Conservation (phyloP, 1,140 invertebrate species). For the Papilio xuthus region DNA sequence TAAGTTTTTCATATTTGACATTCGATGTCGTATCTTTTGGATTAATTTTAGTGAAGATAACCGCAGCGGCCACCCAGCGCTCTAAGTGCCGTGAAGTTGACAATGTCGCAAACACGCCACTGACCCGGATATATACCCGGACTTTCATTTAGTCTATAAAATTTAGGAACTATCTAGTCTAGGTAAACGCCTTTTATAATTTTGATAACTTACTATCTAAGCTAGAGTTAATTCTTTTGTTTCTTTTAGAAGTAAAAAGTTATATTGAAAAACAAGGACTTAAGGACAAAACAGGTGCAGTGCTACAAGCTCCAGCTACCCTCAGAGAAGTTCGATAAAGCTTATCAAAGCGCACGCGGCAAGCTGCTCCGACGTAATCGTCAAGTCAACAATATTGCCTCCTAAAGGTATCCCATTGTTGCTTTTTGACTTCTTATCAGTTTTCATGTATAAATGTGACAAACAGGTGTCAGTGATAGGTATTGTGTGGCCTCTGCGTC, state of each 20-base stretch:
- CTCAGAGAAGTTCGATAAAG: neutral
- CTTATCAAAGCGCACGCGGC: neutral
- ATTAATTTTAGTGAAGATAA: neutral
- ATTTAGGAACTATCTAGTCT: neutral
- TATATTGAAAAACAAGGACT: neutral
- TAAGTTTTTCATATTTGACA: neutral
- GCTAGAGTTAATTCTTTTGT: no score
- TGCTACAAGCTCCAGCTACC: neutral
- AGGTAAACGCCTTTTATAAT: neutral
- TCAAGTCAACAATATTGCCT: neutral
- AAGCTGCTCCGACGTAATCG: neutral
- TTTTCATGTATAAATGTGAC: slow-evolving; percentile 9
- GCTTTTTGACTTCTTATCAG: neutral
- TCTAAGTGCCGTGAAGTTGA: slow-evolving; percentile 4
- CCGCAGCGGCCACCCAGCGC: neutral
- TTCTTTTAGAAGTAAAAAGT: no score
- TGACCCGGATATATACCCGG: slow-evolving; percentile 30
- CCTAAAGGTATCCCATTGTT: neutral
- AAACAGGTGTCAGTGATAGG: slow-evolving; percentile 9
- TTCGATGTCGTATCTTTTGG: neutral
- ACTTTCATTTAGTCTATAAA: neutral
- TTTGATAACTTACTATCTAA: neutral
- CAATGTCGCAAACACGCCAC: neutral
- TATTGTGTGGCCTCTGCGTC: no score
- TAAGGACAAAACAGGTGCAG: neutral